Evolutionary conservation across 2,797 vertebrate genomes (phyloP), one percentile per base, ranked within the genome.

Genomic region (Coccyzus lansbergi): DNA sequence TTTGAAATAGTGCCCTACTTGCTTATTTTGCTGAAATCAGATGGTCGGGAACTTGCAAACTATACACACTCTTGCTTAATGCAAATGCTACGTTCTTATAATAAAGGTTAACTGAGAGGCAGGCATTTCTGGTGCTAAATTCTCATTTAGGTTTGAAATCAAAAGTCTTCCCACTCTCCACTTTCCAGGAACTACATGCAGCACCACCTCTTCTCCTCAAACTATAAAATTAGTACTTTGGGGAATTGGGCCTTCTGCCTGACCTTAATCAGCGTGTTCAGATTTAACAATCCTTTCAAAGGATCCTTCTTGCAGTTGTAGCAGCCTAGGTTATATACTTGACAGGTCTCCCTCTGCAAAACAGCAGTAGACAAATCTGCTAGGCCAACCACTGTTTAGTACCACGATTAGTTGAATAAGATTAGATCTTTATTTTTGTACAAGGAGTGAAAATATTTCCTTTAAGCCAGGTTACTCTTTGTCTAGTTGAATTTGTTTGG

Each of bases 111-210:
- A 94, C 4, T 7, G n/a, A 86, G 48, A 83, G 52, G 62, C 53
- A 87, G 53, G 26, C 40, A 59, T 72, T 86, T 94, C 63, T 86
- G 53, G 51, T 81, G 74, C 71, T 79, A 86, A 83, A 28, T 93
- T 94, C 76, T 94, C 72, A 80, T 81, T 93, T 88, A 74, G 86
- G 76, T 95, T 93, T 90, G 78, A 92, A 97, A 94, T 94, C 69
- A 83, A 90, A 94, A 91, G 72, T 31, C 11, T 95, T 60, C 12
- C n/a, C 12, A 53, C 68, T 83, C 46, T 76, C 9, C 40, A 59
- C 31, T 85, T 90, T 74, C 31, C 58, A 81, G 69, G 51, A 91
- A 59, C 68, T 91, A 83, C 44, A 80, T 22, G 79, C 20, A 89
- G 44, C 20, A 89, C 40, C 56, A 91, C 49, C 51, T 94, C 71